Percentiles rank a stretch among this genome's conserved stretches.
Evolutionary conservation across 2,113 vertebrate genomes (phyloP).

Genomic region (Ramphastos sulfuratus): DNA sequence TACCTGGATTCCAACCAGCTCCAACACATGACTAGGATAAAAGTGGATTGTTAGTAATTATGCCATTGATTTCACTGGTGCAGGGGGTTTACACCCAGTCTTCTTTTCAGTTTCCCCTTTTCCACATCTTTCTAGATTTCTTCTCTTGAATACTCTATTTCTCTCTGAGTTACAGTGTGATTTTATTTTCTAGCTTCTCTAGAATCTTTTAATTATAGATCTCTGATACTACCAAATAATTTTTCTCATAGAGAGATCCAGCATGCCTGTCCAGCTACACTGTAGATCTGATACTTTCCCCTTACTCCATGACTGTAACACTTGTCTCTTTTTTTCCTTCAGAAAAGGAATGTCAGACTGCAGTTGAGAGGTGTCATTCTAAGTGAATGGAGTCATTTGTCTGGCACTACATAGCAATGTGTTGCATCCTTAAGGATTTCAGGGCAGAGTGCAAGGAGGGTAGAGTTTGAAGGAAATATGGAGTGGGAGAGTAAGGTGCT

Average conservation of each 20-base stretch:
- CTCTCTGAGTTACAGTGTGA: background rate
- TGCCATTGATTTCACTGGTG: background rate
- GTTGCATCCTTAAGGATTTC: background rate
- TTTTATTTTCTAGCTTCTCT: background rate
- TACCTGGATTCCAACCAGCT: background rate
- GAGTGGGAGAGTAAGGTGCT: background rate
- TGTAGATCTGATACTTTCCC: background rate
- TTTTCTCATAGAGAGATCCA: background rate
- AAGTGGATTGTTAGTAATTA: background rate
- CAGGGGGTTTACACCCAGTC: background rate
- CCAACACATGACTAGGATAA: background rate
- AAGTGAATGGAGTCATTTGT: background rate
- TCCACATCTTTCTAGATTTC: background rate
- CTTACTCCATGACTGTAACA: background rate
- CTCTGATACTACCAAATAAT: background rate
- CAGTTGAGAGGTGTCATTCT: background rate
- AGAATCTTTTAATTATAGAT: background rate
- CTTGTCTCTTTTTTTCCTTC: background rate
- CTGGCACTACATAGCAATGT: background rate
- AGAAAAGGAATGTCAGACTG: background rate
- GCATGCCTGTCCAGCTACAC: background rate
- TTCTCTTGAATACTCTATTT: background rate
- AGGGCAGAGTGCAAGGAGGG: background rate
- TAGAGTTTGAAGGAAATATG: background rate
- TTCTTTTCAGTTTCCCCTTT: background rate